A percentile compares a stretch with the other conserved stretches of the same genome.
Evolutionary conservation across 1,140 invertebrate genomes (phyloP).

Genomic region (Tetraneura akinire): DNA sequence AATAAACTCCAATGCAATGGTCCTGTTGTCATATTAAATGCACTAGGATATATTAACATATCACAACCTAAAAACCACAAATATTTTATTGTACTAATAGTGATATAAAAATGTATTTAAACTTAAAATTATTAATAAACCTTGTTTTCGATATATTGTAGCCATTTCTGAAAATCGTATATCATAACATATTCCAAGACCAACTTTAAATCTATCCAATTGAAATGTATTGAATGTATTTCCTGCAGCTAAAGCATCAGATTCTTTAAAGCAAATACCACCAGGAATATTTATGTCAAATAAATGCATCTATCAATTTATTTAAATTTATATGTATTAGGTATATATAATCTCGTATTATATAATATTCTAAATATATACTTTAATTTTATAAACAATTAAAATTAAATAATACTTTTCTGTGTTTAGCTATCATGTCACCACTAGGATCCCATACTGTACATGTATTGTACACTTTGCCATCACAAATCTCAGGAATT

Average conservation of each 20-base stretch:
- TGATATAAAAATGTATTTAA: not conserved
- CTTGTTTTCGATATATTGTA: constrained; percentile 75
- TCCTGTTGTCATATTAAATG: constrained; percentile 95
- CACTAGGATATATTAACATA: constrained; percentile 86
- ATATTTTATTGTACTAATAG: not conserved
- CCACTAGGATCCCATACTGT: constrained; percentile 84
- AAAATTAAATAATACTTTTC: constrained; percentile 65
- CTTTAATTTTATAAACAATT: too few species aligned
- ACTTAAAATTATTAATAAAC: constrained; percentile 58
- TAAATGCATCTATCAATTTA: constrained; percentile 66
- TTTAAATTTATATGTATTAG: too few species aligned
- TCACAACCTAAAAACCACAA: constrained; percentile 69
- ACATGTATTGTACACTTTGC: constrained; percentile 85
- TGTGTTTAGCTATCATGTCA: constrained; percentile 71
- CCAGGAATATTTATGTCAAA: constrained; percentile 95
- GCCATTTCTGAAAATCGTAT: constrained; percentile 89
- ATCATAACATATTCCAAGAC: constrained; percentile 93
- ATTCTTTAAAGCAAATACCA: constrained; percentile 92
- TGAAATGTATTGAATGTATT: constrained; percentile 75
- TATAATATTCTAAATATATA: too few species aligned
- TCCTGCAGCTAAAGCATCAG: constrained; percentile 78
- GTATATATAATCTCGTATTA: too few species aligned
- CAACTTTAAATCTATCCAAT: constrained; percentile 75
- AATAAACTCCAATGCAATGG: constrained; percentile 90
- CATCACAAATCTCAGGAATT: constrained; percentile 76